phyloP scores from a whole-genome alignment of 2,888 invertebrate genomes.

The Lithophane ornitopus region DNA sequence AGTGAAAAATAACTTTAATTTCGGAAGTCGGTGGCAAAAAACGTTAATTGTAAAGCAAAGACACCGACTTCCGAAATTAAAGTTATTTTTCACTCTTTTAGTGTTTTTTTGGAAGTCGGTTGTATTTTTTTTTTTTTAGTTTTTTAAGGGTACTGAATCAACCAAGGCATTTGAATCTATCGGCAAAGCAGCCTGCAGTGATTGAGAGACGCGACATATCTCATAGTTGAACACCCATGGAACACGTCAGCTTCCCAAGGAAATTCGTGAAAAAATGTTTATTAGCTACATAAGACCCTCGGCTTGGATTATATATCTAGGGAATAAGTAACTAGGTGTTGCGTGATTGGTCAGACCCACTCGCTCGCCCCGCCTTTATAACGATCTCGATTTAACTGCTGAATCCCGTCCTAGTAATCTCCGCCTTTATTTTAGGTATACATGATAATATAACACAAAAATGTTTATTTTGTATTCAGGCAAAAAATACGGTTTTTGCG shows the following conservation, averaged over 20 bases:
- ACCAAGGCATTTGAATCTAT: background rate
- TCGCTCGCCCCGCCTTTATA: slow-evolving; percentile 83
- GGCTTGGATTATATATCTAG: slow-evolving; percentile 70
- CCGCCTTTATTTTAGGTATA: slow-evolving; percentile 62
- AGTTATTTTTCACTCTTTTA: too few relatives aligned
- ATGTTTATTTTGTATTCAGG: background rate
- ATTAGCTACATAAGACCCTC: slow-evolving; percentile 69
- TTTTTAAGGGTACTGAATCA: background rate
- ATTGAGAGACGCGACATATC: background rate
- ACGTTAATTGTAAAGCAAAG: too few relatives aligned
- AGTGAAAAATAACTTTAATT: too few relatives aligned
- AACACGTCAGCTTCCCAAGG: slow-evolving; percentile 9
- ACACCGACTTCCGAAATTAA: too few relatives aligned
- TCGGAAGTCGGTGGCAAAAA: too few relatives aligned
- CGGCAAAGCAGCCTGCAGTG: background rate
- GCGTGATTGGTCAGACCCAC: slow-evolving; percentile 78
- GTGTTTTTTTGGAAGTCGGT: too few relatives aligned
- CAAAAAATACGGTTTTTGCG: background rate
- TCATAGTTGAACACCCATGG: background rate
- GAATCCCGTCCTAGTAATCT: slow-evolving; percentile 60
- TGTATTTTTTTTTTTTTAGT: too few relatives aligned
- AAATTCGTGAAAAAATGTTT: slow-evolving; percentile 67
- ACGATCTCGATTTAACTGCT: slow-evolving; percentile 82
- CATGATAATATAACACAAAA: slow-evolving; percentile 25
- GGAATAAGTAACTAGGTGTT: slow-evolving; percentile 77